Base-by-base conservation (phyloP, 1,140 invertebrate genomes). In the Tribolium castaneum region DNA sequence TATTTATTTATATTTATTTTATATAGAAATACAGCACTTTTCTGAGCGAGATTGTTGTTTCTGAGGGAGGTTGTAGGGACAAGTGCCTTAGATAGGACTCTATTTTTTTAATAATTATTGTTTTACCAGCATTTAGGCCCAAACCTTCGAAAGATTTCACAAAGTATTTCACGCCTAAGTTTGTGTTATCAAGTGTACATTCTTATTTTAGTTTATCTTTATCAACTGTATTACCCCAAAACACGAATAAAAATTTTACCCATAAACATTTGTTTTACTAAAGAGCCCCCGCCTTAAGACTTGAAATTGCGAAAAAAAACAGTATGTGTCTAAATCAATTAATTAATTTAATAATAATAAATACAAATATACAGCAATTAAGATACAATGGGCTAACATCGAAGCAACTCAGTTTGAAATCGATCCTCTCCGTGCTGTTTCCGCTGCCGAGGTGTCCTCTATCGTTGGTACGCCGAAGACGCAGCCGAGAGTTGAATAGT, bases 401-500 rank as follows among this genome's bases (percentile, higher is more conserved):
- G 13, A 13, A 6, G 2, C 2, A 19, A 10, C 25, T 72, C 30
- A 73, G 52, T 13, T 59, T 4, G 51, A 51, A 12, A 50, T 51
- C 3, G 71, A 52, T 22, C 14, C 7, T 34, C 71, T 35, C 13
- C 71, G 19, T 0, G 13, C 22, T 6, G 50, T 51, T 34, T 75
- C 51, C 14, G 72, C 3, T 7, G 10, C 13, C 16, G 22, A 9
- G 14, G 76, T 78, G 34, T 84, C 83, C 19, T 85, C 83, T 75
- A 83, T 66, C 3, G 87, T 86, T 49, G 89, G 83, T 3, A 88
- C 85, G 6, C 89, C 88, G 19, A 90, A 90, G 13, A 90, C 87
- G 79, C 89, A 90, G 73, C 88, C 86, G 5, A 90, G 80, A 2
- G 90, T 88, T 0, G 87, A 84, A 71, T 89, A 90, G 72, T 90